Base-by-base conservation (phyloP, 2,797 vertebrate genomes). In the Synaphobranchus kaupii region DNA sequence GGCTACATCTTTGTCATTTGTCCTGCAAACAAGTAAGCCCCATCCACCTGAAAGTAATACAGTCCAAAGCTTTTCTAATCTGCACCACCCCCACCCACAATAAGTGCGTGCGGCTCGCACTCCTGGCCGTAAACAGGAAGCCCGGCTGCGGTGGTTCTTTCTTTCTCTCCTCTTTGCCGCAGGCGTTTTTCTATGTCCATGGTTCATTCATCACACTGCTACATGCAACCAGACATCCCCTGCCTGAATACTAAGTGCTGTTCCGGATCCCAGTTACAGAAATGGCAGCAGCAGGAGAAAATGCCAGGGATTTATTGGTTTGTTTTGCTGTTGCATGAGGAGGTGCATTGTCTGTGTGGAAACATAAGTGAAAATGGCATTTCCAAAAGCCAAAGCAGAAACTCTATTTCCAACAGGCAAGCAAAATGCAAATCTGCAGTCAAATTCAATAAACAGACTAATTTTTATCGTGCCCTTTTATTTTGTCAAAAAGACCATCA, bases 91-190 rank as follows among this genome's bases (percentile, higher is more conserved):
- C 28, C 68, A 28, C 63, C 8, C 54, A 83, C 71, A 54, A 10
- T 60, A 20, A 50, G 68, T 73, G 66, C 12, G n/a, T 56, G 48
- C 25, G 25, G 1, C 58, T 47, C 56, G 71, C 86, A 83, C 84
- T 85, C 54, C 58, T 31, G 84, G 84, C 73, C 9, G n/a, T 54
- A 85, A 86, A 86, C 73, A 81, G 84, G 84, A 88, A 85, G 66
- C 58, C 28, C 34, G 52, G 86, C 56, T 54, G 25, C 13, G 52
- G 54, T 44, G 25, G 73, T 31, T 47, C 50, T 68, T 83, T 52
- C 86, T 84, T 84, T 58, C 76, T 78, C n/a, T 52, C 50, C 50
- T 81, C 54, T 34, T 48, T 48, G 73, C 73, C 28, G 34, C 85
- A 13, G 73, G 58, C 54, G 44, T 20, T 73, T 81, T 48, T 47